Base-by-base conservation (phyloP, 1,140 invertebrate species). In the Arctopsyche grandis region DNA sequence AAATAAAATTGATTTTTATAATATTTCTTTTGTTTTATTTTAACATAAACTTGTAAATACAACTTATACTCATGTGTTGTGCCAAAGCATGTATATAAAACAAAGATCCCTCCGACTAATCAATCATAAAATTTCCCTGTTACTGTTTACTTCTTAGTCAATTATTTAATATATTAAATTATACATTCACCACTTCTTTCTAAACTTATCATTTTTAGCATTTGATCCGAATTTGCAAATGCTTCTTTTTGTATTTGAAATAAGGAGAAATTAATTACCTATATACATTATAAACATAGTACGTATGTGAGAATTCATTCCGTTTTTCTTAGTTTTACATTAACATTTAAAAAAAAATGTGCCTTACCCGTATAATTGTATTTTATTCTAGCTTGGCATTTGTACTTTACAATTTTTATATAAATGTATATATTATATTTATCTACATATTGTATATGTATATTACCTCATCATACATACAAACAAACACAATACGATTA, bases 1-100 rank as follows among this genome's bases (percentile, higher is more conserved):
- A 77, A 78, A 80, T 82, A 74, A 83, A 84, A 84, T 84, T 84
- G 58, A 83, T 85, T 84, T 14, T 16, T 19, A 19, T 48, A 16
- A 43, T 16, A 19, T 48, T 73, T 43, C 16, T 46, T 73, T 73
- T 10, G 44, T 73, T 48, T 73, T 73, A 22, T 73, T 73, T 70
- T 73, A 46, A 44, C 24, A 24, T 48, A 73, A 19, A 46, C 19
- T 56, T 74, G 24, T 76, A 76, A 7, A 76, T 63, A 58, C 14
- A 76, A 56, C 16, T 75, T 75, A 76, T 66, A 76, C 74, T 76
- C 74, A 21, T 56, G 74, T 38, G 74, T 76, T 76, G 74, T 76
- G 74, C 26, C 38, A 46, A 71, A 44, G 24, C 44, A 22, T 58
- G 71, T 56, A 58, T 74, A 56, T 48, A 48, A 26, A 74, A 14